Evolutionary conservation across 2,888 invertebrate genomes (phyloP), one percentile per base, ranked within the genome.

Genomic region (Lycaena phlaeas): DNA sequence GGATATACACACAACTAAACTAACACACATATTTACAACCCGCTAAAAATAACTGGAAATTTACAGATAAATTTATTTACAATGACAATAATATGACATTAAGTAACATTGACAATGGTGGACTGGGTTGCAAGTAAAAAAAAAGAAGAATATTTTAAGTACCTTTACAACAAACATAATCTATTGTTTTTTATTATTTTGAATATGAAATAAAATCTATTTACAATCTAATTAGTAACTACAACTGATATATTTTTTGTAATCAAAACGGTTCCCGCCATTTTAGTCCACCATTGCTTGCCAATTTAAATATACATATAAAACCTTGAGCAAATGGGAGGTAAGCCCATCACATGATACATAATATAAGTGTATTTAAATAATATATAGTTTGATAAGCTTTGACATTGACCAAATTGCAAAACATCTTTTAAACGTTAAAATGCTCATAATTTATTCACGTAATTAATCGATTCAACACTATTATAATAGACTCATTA

Each of bases 1-100:
- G 48, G 57, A 66, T 71, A 68, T 66, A 71, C 68, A 74, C 69
- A 69, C 69, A 64, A 56, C 61, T 64, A 66, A 60, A 61, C 53
- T 59, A 59, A 59, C 52, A 29, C 27, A 22, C 38, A 29, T 29
- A 34, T 34, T 34, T 34, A 34, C 34, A 34, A 12, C n/a, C 6
- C 5, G 10, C 34, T 34, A 34, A 34, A 34, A 12, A 17, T 34
- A 17, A 7, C 22, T 22, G 22, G 9, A 22, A n/a, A 31, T 31
- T 22, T 34, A 34, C 22, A 34, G 22, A 34, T 34, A 18, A 34
- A 34, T 18, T 11, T 34, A 34, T 34, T 34, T 34, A 34, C 34
- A 34, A 12, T 34, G 34, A 22, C 34, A n/a, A n/a, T n/a, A n/a
- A n/a, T n/a, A n/a, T n/a, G n/a, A n/a, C n/a, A n/a, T n/a, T n/a